Evolutionary conservation across 2,888 invertebrate species (phyloP), one percentile per base, ranked within the genome.

Genomic region (Meiosimyza decipiens): DNA sequence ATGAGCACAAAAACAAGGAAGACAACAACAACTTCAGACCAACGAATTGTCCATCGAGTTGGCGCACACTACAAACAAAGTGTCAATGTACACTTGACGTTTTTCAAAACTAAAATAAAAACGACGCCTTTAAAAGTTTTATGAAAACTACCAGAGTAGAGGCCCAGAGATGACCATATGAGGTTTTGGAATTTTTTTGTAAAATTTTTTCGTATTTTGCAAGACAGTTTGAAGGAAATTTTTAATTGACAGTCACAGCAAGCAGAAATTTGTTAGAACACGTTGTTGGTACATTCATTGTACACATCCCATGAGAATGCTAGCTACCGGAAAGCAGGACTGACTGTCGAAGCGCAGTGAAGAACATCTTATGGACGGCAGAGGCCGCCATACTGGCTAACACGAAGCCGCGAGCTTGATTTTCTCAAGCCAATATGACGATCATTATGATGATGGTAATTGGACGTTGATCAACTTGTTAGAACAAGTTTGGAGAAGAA

Each of bases 381-480:
- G 47, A 18, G 63, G 63, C 12, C 47, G 62, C 40, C 47, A 47
- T 13, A 47, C 63, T 40, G 63, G 63, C 63, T 63, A 47, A 47
- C 47, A 63, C 9, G 40, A 40, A 40, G 16, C 40, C 40, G 40
- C 40, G 6, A 16, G 63, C 15, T 47, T n/a, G 7, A n/a, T 18
- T 40, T 47, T 9, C 12, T 6, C 40, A 40, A 40, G 40, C 40
- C 40, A 40, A 6, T 9, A 40, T 40, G 6, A 40, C 9, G 40
- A 40, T 40, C 9, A 40, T 40, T 6, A 40, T 40, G 40, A 22
- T 18, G 64, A 12, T 12, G 40, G 6, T 15, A 18, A 67, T 15
- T 13, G 33, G 47, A 40, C 33, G 33, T 18, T 47, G 67, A 67
- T 54, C 67, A 67, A 40, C 67, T 55, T 67, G 67, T 67, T 67